Percentiles rank a stretch among this genome's conserved stretches.
These are phyloP conservation scores for Turritopsis rubra DNA, from an alignment of 30 jellyfish, hydroid and myxozoan species.

Conservation along the genomic window DNA sequence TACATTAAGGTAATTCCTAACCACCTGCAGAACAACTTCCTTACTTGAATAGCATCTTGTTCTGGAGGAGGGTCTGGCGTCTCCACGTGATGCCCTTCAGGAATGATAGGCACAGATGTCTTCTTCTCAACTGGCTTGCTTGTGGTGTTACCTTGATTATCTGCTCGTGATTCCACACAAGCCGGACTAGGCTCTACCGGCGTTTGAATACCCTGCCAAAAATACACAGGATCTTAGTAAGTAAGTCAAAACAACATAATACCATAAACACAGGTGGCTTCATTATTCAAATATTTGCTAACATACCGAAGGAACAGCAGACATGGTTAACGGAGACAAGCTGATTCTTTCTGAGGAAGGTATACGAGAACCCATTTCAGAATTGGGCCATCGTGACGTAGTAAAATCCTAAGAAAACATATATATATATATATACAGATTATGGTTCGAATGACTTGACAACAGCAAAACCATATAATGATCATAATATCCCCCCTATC, in stretches of 20 bases:
- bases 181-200: conserved; percentile 74
- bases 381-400: not conserved
- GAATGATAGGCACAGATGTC: not conserved
- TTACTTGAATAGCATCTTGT: not conserved
- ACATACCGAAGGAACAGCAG: conserved; percentile 36
- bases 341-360: conserved; percentile 86
- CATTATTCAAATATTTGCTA: not conserved
- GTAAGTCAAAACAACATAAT: not conserved
- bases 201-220: conserved; percentile 78
- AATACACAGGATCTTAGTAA: not conserved
- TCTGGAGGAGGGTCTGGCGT: not conserved
- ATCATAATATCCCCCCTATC: no score
- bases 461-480: not conserved
- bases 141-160: not conserved
- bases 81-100: not conserved
- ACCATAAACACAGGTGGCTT: not conserved
- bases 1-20: no score
- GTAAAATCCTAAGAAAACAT: conserved; percentile 44
- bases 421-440: no score
- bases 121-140: not conserved
- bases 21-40: no score
- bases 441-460: not conserved
- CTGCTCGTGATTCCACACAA: conserved; percentile 32
- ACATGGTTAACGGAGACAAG: conserved; percentile 79
- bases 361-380: conserved; percentile 88